Percentiles rank a stretch among this genome's conserved stretches.
phyloP scores from a whole-genome alignment of 2,113 vertebrate species.

The Mugil cephalus region DNA sequence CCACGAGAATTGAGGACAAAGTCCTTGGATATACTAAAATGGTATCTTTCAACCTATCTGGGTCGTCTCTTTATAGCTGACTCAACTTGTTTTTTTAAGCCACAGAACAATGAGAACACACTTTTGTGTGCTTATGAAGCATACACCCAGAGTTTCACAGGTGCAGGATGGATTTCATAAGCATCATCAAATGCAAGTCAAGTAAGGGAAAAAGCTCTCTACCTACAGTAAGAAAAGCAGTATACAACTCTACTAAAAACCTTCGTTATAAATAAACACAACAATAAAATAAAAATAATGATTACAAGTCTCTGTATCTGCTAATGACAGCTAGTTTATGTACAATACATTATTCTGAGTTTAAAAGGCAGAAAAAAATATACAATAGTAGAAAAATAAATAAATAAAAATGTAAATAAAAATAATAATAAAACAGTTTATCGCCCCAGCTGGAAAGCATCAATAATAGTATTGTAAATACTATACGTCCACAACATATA shows the following conservation, averaged over 20 bases:
- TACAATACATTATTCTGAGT: too few relatives aligned
- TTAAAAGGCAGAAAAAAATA: background rate
- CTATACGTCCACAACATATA: background rate
- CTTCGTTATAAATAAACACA: background rate
- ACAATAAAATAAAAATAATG: background rate
- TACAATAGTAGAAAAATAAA: background rate
- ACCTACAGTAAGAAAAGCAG: too few relatives aligned
- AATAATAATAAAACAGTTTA: background rate
- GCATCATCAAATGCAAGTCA: background rate
- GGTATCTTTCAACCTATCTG: slow-evolving; percentile 51
- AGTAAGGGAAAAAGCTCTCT: background rate
- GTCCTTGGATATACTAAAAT: slow-evolving; percentile 42
- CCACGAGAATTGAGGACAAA: slow-evolving; percentile 60
- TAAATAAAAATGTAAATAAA: background rate
- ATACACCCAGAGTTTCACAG: slow-evolving; percentile 52
- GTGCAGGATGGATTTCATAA: slow-evolving; percentile 32
- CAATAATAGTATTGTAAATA: background rate
- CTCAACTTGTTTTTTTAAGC: slow-evolving; percentile 51
- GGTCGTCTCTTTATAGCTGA: slow-evolving; percentile 63
- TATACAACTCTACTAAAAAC: background rate
- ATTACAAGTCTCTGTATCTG: too few relatives aligned
- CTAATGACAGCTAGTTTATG: too few relatives aligned
- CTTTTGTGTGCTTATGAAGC: slow-evolving; percentile 25
- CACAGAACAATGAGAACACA: slow-evolving; percentile 45
- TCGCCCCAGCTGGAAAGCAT: background rate